A percentile compares a stretch with the other conserved stretches of the same genome.
These are phyloP conservation scores for Platycercus adscitus DNA, from an alignment of 2,113 vertebrate species.

Conservation along the genomic window DNA sequence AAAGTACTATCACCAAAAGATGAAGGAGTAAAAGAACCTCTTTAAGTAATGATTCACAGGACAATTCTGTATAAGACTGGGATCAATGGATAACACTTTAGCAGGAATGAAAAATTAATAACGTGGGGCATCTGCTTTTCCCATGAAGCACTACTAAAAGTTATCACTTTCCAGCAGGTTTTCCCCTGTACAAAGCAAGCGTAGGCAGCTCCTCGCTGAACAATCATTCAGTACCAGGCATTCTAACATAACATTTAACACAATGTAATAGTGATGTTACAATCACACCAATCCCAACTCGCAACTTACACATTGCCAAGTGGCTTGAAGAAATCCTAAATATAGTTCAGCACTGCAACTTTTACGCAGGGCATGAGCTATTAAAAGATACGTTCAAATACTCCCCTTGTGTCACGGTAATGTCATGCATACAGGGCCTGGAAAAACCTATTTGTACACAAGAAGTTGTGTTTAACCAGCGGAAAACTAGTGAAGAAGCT, in stretches of 20 bases:
- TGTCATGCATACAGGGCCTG: background rate
- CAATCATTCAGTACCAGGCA: background rate
- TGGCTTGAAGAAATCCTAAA: conserved; percentile 2
- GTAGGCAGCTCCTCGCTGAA: background rate
- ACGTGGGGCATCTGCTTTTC: background rate
- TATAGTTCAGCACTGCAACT: background rate
- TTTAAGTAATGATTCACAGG: background rate
- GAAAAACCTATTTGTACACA: background rate
- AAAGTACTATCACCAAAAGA: background rate
- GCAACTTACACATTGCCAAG: background rate
- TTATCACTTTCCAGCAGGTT: background rate
- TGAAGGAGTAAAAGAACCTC: background rate
- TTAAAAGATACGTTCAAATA: background rate
- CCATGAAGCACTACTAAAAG: background rate
- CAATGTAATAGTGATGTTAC: background rate
- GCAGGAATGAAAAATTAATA: background rate
- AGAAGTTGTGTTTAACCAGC: background rate
- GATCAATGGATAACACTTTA: background rate
- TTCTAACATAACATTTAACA: background rate
- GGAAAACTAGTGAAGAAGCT: background rate
- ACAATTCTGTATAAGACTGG: background rate
- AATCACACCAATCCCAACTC: background rate
- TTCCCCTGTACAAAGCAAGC: background rate
- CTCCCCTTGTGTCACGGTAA: background rate
- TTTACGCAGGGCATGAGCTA: background rate